A percentile compares a stretch with the other conserved stretches of the same genome.
Evolutionary conservation across 2,888 invertebrate species (phyloP).

Genomic region (Ellobium chinense): DNA sequence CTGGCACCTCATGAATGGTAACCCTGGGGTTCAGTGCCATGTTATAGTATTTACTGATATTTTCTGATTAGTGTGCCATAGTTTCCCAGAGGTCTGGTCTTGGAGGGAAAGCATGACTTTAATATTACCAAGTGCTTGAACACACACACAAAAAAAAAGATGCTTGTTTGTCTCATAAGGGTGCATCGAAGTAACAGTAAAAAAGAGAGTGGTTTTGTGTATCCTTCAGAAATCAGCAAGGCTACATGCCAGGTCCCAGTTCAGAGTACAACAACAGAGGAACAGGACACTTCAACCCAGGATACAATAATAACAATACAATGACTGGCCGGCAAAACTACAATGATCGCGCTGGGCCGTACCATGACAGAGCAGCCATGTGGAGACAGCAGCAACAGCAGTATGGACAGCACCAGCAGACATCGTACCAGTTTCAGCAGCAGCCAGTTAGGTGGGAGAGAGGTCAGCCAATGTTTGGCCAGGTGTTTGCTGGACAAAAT

Average conservation of each 20-base stretch:
- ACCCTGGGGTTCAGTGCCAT: too few relatives aligned
- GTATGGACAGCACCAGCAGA: too few relatives aligned
- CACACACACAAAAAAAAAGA: too few relatives aligned
- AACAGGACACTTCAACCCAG: neutral
- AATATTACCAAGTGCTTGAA: too few relatives aligned
- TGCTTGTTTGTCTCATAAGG: too few relatives aligned
- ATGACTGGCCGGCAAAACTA: neutral
- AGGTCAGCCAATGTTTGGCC: conserved; percentile 43
- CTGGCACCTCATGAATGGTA: too few relatives aligned
- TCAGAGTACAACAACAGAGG: neutral
- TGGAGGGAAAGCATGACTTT: too few relatives aligned
- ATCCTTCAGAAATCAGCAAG: neutral
- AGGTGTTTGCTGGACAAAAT: conserved; percentile 20
- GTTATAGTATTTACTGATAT: too few relatives aligned
- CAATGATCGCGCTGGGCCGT: conserved; percentile 20
- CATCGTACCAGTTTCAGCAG: conserved; percentile 4
- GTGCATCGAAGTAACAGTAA: too few relatives aligned
- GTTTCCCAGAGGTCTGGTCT: too few relatives aligned
- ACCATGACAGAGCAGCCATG: conserved; percentile 17
- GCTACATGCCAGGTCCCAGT: neutral
- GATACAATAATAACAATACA: conserved; percentile 29
- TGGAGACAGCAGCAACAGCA: conserved; percentile 28
- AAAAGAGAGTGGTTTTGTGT: too few relatives aligned
- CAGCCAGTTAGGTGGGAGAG: conserved; percentile 39
- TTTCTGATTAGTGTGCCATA: too few relatives aligned